Evolutionary conservation across 2,113 vertebrate species (phyloP).

Genomic region (Rousettus leschenaultii): DNA sequence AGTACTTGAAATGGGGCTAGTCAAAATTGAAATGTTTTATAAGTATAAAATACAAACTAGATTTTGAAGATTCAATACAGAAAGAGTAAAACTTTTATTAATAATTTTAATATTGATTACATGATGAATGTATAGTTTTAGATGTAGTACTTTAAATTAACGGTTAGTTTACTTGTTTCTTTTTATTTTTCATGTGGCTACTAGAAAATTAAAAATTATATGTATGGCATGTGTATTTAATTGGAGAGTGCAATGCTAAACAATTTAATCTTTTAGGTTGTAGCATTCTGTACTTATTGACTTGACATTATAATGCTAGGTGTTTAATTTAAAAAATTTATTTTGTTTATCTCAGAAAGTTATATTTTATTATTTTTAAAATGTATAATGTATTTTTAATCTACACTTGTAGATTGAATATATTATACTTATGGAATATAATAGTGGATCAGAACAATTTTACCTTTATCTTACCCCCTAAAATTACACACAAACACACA

Average conservation of each 20-base stretch:
- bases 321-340: not conserved
- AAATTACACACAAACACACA: not conserved
- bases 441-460: not conserved
- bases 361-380: not conserved
- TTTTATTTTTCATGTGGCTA: not conserved
- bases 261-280: not conserved
- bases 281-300: not conserved
- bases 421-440: not conserved
- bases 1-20: not conserved
- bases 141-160: not conserved
- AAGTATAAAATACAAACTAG: not conserved
- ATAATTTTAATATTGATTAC: not conserved
- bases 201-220: not conserved
- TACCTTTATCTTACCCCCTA: not conserved
- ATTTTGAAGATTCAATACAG: not conserved
- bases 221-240: not conserved
- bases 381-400: not conserved
- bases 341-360: not conserved
- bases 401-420: not conserved
- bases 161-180: not conserved
- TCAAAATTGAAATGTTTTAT: not conserved
- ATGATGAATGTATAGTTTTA: not conserved
- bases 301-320: not conserved
- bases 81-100: not conserved
- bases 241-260: not conserved